Conservation (phyloP, 1,140 invertebrate species). For the Zaprionus ghesquierei region DNA sequence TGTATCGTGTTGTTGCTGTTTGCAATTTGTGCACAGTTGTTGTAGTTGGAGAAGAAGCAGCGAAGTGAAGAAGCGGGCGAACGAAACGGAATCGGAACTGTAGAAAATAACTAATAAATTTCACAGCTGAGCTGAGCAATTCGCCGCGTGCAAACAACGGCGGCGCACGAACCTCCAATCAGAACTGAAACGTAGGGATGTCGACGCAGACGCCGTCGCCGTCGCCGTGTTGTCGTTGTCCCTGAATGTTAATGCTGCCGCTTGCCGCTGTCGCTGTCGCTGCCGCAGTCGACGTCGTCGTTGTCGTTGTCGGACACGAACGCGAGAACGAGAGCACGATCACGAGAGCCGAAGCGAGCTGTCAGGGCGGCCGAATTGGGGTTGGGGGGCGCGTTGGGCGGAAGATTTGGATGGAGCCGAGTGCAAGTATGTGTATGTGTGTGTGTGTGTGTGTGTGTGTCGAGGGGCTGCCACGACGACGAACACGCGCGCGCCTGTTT, state of each 20-base stretch:
- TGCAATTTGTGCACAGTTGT: constrained; percentile 42
- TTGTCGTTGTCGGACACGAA: constrained; percentile 28
- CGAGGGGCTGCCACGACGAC: constrained; percentile 56
- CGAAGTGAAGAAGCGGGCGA: constrained; percentile 31
- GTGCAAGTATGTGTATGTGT: constrained; percentile 34
- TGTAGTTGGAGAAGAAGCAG: constrained; percentile 28
- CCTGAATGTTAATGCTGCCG: constrained; percentile 60
- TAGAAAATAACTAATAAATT: constrained; percentile 58
- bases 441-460: constrained; percentile 20
- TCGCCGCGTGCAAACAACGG: constrained; percentile 66
- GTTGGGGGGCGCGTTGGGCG: constrained; percentile 46
- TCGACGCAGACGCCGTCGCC: constrained; percentile 67
- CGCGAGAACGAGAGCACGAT: constrained; percentile 48
- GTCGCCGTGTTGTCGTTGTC: constrained; percentile 69
- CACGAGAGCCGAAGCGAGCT: constrained; percentile 42
- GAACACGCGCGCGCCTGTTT: constrained; percentile 64
- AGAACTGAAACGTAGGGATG: constrained; percentile 78
- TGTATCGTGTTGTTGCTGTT: constrained; percentile 17
- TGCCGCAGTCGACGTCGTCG: constrained; percentile 24
- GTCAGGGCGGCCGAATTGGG: constrained; percentile 25
- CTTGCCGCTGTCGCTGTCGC: constrained; percentile 20
- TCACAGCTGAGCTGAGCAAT: constrained; percentile 70
- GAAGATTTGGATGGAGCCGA: constrained; percentile 57
- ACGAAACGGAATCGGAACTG: constrained; percentile 50
- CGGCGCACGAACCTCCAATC: constrained; percentile 78